phyloP scores from a whole-genome alignment of 1,140 invertebrate genomes.

The Bombus ignitus region DNA sequence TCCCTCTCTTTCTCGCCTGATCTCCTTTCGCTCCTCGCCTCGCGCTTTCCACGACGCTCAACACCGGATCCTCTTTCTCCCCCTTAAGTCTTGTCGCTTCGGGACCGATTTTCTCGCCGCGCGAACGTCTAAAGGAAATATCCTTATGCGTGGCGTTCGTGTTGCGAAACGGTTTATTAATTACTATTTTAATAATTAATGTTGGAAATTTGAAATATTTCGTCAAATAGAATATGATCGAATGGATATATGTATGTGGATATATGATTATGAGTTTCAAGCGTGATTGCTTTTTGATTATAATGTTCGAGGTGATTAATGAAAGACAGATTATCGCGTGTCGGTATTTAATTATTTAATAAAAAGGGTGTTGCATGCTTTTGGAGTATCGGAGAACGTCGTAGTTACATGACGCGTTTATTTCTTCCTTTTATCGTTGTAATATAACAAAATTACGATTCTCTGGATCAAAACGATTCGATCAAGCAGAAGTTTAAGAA shows the following conservation, averaged over 20 bases:
- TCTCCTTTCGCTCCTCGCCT: slow-evolving; percentile 17
- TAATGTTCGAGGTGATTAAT: background rate
- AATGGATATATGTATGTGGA: background rate
- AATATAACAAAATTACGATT: no score
- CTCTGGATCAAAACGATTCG: no score
- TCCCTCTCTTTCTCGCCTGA: slow-evolving; percentile 48
- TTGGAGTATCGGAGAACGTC: background rate
- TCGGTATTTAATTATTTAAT: background rate
- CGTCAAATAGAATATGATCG: no score
- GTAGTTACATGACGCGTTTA: background rate
- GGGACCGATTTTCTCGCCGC: slow-evolving; percentile 44
- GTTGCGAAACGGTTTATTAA: background rate
- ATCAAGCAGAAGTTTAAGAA: no score
- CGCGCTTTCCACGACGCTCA: slow-evolving; percentile 19
- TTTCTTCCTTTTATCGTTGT: background rate
- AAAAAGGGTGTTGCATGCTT: background rate
- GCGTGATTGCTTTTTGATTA: background rate
- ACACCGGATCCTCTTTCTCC: background rate
- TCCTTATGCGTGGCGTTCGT: background rate
- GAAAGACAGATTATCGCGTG: background rate
- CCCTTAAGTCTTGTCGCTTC: slow-evolving; percentile 10
- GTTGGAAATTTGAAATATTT: background rate
- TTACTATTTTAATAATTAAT: background rate
- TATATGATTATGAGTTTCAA: background rate
- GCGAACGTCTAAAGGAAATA: background rate